phyloP scores from a whole-genome alignment of 2,797 vertebrate genomes.

The Remorina albescens region DNA sequence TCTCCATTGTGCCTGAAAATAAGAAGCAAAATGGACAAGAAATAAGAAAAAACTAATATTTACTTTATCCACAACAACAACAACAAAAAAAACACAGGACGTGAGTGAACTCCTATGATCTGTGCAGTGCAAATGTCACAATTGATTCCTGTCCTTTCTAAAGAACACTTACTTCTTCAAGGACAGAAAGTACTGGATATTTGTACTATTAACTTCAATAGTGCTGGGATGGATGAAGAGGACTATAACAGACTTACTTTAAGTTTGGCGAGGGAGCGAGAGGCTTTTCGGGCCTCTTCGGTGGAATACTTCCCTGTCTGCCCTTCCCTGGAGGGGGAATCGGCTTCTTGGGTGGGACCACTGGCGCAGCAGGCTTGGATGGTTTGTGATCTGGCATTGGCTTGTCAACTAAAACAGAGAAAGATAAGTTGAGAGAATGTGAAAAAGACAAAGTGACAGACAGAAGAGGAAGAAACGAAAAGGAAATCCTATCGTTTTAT shows the following conservation, averaged over 20 bases:
- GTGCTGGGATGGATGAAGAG: neutral
- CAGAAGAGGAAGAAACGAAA: neutral
- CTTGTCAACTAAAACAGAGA: conserved; percentile 87
- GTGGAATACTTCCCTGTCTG: conserved; percentile 81
- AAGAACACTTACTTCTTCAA: neutral
- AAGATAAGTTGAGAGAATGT: neutral
- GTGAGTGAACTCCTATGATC: neutral
- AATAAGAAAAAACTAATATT: neutral
- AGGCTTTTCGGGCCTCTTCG: conserved; percentile 93
- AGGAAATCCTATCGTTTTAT: neutral
- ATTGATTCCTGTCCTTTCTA: too few species aligned
- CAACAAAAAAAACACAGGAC: neutral
- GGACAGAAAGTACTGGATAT: neutral
- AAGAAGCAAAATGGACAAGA: conserved; percentile 15
- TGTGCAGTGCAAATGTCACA: neutral
- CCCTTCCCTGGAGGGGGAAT: conserved; percentile 88
- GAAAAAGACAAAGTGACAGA: neutral
- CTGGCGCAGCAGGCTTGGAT: conserved; percentile 90
- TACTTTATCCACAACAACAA: neutral
- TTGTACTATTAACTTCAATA: neutral
- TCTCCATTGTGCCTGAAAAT: conserved; percentile 92
- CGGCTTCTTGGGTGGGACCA: conserved; percentile 95
- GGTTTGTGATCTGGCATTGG: conserved; percentile 86
- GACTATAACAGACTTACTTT: conserved; percentile 66
- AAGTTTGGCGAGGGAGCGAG: conserved; percentile 80